A percentile compares a stretch with the other conserved stretches of the same genome.
These are phyloP conservation scores for Tychaedon coryphoeus DNA, from an alignment of 2,113 vertebrate species.

Conservation along the genomic window DNA sequence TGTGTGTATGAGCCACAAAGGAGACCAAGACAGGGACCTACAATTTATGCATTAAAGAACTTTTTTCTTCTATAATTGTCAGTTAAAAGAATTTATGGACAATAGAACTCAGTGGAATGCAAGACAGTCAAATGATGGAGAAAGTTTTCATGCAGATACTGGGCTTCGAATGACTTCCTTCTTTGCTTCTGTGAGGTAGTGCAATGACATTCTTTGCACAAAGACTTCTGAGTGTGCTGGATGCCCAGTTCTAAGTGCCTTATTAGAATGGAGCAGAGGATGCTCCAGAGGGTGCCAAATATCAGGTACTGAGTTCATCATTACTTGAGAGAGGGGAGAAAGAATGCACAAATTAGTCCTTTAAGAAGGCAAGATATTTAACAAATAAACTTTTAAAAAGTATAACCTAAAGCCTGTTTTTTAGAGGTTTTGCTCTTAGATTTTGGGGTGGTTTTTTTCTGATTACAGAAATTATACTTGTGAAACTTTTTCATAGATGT, in stretches of 20 bases:
- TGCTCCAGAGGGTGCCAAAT: neutral
- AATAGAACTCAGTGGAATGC: neutral
- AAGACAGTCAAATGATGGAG: neutral
- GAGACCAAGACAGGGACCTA: neutral
- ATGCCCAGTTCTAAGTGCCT: neutral
- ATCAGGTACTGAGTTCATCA: neutral
- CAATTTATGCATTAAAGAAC: neutral
- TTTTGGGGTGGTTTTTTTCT: rapidly evolving
- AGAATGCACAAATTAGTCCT: neutral
- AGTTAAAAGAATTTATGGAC: neutral
- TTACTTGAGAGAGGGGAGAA: neutral
- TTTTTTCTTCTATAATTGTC: neutral
- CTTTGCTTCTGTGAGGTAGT: neutral
- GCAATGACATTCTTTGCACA: neutral
- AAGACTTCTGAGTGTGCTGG: neutral
- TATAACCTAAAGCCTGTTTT: neutral
- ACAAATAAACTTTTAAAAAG: neutral
- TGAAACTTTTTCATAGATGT: neutral
- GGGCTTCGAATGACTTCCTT: neutral
- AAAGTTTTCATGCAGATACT: neutral
- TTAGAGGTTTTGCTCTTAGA: neutral
- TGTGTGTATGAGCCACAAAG: neutral
- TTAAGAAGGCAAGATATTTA: neutral
- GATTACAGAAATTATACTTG: neutral
- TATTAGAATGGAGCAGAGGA: neutral